Conservation (phyloP, 2,113 vertebrate species). For the Petromus typicus region DNA sequence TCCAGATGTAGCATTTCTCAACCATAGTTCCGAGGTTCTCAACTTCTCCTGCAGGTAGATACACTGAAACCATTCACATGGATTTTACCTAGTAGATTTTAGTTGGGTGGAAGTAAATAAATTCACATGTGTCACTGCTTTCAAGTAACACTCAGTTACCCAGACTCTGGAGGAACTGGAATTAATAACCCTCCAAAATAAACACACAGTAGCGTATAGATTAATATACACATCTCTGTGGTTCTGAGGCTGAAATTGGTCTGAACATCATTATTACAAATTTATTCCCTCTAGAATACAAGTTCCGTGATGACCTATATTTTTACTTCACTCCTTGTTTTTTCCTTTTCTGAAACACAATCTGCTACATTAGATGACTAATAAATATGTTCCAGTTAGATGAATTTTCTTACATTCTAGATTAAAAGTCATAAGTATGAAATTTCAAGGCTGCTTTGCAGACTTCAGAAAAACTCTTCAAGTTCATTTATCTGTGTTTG, state of each 20-base stretch:
- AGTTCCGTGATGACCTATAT: neutral
- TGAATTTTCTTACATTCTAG: neutral
- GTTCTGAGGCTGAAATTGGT: slow-evolving; percentile 8
- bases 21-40: neutral
- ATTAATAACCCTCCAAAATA: slow-evolving; percentile 34
- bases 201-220: neutral
- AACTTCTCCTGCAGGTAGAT: neutral
- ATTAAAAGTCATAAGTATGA: neutral
- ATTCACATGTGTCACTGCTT: neutral
- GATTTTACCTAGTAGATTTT: neutral
- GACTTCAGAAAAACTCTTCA: slow-evolving; percentile 6
- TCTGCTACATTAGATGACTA: neutral
- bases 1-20: neutral
- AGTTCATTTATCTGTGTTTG: neutral
- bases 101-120: neutral
- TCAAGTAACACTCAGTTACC: neutral
- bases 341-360: neutral
- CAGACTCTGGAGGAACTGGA: neutral
- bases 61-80: neutral
- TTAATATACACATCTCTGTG: neutral
- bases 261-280: neutral
- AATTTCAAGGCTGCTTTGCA: slow-evolving; percentile 41
- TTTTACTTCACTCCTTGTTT: neutral
- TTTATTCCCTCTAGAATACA: slow-evolving; percentile 33
- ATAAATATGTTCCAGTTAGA: slow-evolving; percentile 23